These are phyloP conservation scores for Myotis findleyi DNA, from an alignment of 2,797 vertebrate genomes.

Conservation along the genomic window DNA sequence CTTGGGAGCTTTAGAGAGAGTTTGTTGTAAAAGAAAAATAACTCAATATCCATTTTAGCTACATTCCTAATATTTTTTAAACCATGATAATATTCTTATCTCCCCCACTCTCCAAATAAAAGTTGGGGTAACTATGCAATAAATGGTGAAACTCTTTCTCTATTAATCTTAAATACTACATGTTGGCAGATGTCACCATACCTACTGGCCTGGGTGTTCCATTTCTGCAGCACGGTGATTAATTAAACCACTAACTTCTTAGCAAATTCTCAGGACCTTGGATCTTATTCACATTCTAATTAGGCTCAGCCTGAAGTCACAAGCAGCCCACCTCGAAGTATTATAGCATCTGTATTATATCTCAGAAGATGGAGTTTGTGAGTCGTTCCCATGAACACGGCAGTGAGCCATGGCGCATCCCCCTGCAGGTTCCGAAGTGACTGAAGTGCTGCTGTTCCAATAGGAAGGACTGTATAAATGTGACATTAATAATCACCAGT, in stretches of 20 bases:
- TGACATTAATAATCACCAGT: conserved; percentile 73
- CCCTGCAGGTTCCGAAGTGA: neutral
- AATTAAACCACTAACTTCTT: conserved; percentile 30
- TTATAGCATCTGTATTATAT: neutral
- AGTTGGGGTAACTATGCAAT: neutral
- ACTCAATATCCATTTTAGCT: neutral
- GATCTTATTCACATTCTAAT: conserved; percentile 32
- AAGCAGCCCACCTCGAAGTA: neutral
- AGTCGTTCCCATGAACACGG: neutral
- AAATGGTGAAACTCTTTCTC: neutral
- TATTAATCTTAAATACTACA: neutral
- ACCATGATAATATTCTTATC: neutral
- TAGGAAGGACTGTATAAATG: conserved; percentile 20
- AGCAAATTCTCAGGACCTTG: conserved; percentile 4
- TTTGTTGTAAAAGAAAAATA: conserved; percentile 19
- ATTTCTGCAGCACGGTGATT: conserved; percentile 18
- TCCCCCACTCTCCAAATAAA: neutral
- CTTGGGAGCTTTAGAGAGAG: neutral
- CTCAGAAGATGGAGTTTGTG: neutral
- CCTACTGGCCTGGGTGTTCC: neutral
- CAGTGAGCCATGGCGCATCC: neutral
- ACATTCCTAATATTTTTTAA: conserved; percentile 43
- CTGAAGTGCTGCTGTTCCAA: conserved; percentile 14
- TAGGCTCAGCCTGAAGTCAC: neutral
- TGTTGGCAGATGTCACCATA: neutral